Conservation (phyloP, 2,888 invertebrate species). For the Caenorhabditis becei region DNA sequence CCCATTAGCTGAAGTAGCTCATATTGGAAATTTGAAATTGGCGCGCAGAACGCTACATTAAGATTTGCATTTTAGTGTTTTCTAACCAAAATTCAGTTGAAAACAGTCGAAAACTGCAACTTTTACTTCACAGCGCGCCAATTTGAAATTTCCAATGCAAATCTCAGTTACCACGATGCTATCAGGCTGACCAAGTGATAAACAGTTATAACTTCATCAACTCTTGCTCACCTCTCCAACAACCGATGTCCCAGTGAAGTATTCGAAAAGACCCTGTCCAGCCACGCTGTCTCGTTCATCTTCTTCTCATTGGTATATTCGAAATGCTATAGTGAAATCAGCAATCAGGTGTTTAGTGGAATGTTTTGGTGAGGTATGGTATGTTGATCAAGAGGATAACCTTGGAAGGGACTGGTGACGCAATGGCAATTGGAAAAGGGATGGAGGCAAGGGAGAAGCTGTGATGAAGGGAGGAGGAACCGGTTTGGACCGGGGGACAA, state of each 20-base stretch:
- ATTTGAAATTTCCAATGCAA: no score
- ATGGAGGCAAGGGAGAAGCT: conserved; percentile 2
- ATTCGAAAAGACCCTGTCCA: conserved; percentile 78
- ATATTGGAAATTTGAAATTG: no score
- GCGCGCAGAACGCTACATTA: no score
- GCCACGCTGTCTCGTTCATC: conserved; percentile 62
- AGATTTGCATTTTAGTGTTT: no score
- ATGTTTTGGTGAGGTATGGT: conserved; percentile 18
- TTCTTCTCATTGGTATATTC: conserved; percentile 33
- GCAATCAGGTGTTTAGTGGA: background rate
- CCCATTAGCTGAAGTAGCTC: no score
- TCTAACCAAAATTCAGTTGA: no score
- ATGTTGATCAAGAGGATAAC: conserved; percentile 20
- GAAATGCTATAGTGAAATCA: background rate
- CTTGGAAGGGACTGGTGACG: background rate
- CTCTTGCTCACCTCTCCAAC: conserved; percentile 64
- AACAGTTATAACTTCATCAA: no score
- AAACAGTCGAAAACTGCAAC: no score
- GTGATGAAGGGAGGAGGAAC: background rate
- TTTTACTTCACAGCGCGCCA: no score
- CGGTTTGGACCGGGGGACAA: background rate
- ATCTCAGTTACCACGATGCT: no score
- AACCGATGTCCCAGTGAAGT: conserved; percentile 79
- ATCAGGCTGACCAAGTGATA: no score
- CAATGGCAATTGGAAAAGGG: background rate